Conservation (phyloP, 1,140 invertebrate species). For the Thaumetopoea pityocampa region DNA sequence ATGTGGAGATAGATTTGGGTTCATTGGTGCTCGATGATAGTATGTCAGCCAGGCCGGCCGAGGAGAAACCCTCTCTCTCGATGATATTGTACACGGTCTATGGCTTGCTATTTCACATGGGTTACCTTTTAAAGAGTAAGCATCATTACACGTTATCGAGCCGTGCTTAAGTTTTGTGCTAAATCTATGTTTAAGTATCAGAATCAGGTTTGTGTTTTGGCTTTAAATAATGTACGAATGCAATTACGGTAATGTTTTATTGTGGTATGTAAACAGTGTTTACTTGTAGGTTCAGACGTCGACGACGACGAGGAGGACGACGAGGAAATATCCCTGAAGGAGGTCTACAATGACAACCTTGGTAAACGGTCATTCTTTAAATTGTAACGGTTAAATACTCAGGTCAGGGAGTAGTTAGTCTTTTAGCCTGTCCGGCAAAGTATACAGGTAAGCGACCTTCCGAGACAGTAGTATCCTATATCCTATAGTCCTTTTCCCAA, state of each 20-base stretch:
- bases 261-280: constrained; percentile 12
- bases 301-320: constrained; percentile 80
- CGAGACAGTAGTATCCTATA: no score
- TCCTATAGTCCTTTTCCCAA: no score
- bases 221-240: constrained; percentile 3
- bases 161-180: constrained; percentile 33
- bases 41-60: constrained; percentile 45
- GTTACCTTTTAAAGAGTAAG: constrained; percentile 70
- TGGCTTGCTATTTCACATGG: constrained; percentile 73
- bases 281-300: constrained; percentile 75
- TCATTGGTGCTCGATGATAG: constrained; percentile 60
- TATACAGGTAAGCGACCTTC: no score
- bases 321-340: constrained; percentile 81
- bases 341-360: constrained; percentile 84
- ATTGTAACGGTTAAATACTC: not conserved
- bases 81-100: constrained; percentile 70
- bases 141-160: constrained; percentile 46
- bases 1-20: constrained; percentile 68
- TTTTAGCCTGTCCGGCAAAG: no score
- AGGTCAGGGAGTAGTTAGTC: no score
- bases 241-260: not conserved
- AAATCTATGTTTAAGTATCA: constrained; percentile 1
- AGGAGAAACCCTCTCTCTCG: constrained; percentile 59
- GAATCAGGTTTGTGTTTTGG: not conserved
- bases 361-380: constrained; percentile 60